Percentiles rank a stretch among this genome's conserved stretches.
These are phyloP conservation scores for Eupithecia insigniata DNA, from an alignment of 2,888 invertebrate species.

Conservation along the genomic window DNA sequence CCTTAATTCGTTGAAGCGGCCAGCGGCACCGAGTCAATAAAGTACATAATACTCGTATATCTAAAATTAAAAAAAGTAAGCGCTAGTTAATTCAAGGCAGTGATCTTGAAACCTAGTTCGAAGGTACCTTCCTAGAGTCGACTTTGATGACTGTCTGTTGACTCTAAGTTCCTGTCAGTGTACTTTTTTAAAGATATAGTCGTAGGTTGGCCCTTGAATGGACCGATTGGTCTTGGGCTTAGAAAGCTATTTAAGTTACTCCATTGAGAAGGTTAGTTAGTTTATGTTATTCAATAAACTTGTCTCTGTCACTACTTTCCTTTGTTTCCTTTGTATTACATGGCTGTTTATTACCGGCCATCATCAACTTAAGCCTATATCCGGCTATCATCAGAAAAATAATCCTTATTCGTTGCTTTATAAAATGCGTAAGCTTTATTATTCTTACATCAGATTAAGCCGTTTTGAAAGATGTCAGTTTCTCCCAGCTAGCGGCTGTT, in stretches of 20 bases:
- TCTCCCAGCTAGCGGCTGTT: constrained; percentile 47
- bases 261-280: not conserved
- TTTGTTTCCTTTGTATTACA: not conserved
- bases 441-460: constrained; percentile 13
- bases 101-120: not conserved
- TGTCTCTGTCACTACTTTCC: not conserved
- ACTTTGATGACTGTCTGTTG: not conserved
- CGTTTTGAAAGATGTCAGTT: constrained; percentile 51
- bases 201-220: not conserved
- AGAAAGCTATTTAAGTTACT: not conserved
- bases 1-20: no score
- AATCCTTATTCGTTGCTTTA: not conserved
- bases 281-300: constrained; percentile 6
- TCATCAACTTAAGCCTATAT: not conserved
- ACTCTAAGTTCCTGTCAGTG: not conserved
- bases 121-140: not conserved
- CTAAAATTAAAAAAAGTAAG: not conserved
- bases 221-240: not conserved
- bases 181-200: not conserved
- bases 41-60: no score
- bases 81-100: not conserved
- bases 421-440: constrained; percentile 3
- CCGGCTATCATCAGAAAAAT: not conserved
- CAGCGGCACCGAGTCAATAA: no score
- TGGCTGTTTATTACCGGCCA: not conserved